Evolutionary conservation across 2,797 vertebrate genomes (phyloP).

Genomic region (Dromococcyx pavoninus): DNA sequence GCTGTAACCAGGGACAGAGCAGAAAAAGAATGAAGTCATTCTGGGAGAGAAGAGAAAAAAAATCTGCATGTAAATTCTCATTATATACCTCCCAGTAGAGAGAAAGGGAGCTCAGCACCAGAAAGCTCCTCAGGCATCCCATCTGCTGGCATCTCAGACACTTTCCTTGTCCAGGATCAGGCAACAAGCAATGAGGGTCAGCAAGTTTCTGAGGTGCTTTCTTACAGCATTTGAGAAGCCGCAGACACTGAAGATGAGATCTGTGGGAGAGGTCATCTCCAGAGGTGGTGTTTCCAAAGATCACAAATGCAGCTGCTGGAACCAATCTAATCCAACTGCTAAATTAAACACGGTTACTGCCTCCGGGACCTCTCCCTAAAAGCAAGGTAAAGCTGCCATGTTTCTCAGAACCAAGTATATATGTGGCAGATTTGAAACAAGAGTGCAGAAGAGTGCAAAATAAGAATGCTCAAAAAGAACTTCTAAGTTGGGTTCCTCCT

Average conservation of each 20-base stretch:
- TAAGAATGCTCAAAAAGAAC: neutral
- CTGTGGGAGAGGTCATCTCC: neutral
- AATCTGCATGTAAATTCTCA: neutral
- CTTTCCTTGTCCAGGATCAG: neutral
- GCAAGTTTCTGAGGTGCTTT: neutral
- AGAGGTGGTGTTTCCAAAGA: neutral
- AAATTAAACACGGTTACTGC: constrained; percentile 22
- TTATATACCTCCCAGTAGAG: neutral
- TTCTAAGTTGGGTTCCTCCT: neutral
- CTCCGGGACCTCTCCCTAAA: neutral
- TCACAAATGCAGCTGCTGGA: constrained; percentile 3
- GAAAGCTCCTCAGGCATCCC: neutral
- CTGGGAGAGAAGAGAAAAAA: neutral
- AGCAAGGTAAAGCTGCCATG: neutral
- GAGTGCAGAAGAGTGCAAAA: neutral
- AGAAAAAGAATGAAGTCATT: neutral
- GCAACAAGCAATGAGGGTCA: constrained; percentile 1
- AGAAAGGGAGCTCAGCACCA: neutral
- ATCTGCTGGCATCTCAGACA: neutral
- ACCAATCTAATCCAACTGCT: constrained; percentile 31
- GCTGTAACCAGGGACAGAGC: too few species aligned
- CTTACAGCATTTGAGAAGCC: neutral
- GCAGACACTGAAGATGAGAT: neutral
- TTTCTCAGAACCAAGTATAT: neutral
- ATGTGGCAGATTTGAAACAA: neutral